These are phyloP conservation scores for Drosophila gunungcola DNA, from an alignment of 1,140 invertebrate species.

Conservation along the genomic window DNA sequence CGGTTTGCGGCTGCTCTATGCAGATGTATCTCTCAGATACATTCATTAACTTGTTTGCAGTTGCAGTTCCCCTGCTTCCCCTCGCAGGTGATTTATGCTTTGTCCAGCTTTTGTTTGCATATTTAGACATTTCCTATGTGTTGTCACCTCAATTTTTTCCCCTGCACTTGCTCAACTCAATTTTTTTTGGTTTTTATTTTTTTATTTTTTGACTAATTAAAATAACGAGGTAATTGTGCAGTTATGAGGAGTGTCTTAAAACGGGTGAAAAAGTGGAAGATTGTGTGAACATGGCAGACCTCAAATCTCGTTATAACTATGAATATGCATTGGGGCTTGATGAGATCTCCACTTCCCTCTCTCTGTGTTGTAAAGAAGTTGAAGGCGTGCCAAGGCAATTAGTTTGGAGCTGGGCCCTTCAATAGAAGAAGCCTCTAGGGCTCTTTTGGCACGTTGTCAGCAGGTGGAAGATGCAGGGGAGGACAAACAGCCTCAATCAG, in stretches of 20 bases:
- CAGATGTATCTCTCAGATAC: conserved; percentile 77
- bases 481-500: conserved; percentile 35
- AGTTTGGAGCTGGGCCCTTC: conserved; percentile 48
- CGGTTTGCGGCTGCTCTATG: conserved; percentile 46
- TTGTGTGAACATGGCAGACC: conserved; percentile 42
- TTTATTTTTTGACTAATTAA: conserved; percentile 68
- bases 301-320: conserved; percentile 56
- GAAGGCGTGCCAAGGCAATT: conserved; percentile 63
- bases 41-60: conserved; percentile 79
- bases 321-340: conserved; percentile 70
- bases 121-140: conserved; percentile 75
- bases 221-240: conserved; percentile 73
- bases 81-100: conserved; percentile 68
- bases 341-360: conserved; percentile 30
- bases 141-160: conserved; percentile 58
- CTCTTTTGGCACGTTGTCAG: conserved; percentile 66
- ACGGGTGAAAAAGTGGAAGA: conserved; percentile 3
- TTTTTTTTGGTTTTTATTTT: neutral
- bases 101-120: conserved; percentile 60
- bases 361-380: conserved; percentile 2
- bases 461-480: conserved; percentile 5
- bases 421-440: conserved; percentile 27
- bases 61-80: conserved; percentile 7
- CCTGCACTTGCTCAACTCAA: conserved; percentile 17
- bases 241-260: conserved; percentile 34